A percentile compares a stretch with the other conserved stretches of the same genome.
phyloP scores from a whole-genome alignment of 2,888 invertebrate species.

The Invenusta paracnida region DNA sequence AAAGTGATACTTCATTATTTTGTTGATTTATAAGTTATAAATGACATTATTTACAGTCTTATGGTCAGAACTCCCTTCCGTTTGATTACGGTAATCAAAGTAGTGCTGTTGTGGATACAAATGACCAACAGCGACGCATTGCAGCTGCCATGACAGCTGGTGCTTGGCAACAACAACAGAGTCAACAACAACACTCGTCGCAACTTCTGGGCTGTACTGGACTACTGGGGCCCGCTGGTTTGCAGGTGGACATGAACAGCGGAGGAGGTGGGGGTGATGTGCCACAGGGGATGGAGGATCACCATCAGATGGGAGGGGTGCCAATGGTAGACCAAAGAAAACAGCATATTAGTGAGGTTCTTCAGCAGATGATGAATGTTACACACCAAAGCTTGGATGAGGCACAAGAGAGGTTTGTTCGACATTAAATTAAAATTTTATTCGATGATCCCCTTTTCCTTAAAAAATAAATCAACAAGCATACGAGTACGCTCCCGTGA shows the following conservation, averaged over 20 bases:
- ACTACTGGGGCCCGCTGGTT: not conserved
- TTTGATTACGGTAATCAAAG: not conserved
- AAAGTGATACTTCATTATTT: too few relatives aligned
- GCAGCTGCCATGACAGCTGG: not conserved
- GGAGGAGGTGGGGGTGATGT: not conserved
- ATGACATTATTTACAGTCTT: too few relatives aligned
- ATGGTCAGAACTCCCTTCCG: not conserved
- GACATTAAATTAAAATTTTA: not conserved
- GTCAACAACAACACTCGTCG: not conserved
- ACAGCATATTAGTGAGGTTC: slow-evolving; percentile 31
- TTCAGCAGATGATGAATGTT: slow-evolving; percentile 98
- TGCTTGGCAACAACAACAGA: not conserved
- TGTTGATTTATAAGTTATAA: too few relatives aligned
- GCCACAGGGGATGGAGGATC: not conserved
- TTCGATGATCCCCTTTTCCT: too few relatives aligned
- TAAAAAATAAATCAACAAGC: too few relatives aligned
- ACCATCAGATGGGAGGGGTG: not conserved
- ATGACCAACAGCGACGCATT: not conserved
- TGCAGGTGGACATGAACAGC: not conserved
- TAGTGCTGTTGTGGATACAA: not conserved
- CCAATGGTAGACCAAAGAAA: slow-evolving; percentile 31
- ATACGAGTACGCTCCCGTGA: too few relatives aligned
- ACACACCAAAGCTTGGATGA: slow-evolving; percentile 96
- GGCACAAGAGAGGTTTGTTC: slow-evolving; percentile 70
- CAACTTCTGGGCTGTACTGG: not conserved